Evolutionary conservation across 2,797 vertebrate genomes (phyloP).

Genomic region (Macroramphosus scolopax): DNA sequence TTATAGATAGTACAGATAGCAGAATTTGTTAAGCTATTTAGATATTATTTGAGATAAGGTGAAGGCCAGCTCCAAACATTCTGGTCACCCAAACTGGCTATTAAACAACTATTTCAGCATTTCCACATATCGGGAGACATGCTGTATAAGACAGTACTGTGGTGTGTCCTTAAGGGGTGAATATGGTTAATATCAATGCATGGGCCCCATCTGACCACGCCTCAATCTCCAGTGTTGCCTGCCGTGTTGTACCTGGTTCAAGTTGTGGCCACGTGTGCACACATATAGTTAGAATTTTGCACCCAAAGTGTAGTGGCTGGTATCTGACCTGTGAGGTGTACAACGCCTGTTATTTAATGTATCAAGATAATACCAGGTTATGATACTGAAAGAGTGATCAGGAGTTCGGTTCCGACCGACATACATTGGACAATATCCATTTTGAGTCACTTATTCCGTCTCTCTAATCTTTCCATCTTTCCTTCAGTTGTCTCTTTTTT

Average conservation of each 20-base stretch:
- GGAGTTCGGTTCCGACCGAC: not conserved
- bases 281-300: not conserved
- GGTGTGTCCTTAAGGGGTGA: too few relatives aligned
- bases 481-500: too few relatives aligned
- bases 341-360: too few relatives aligned
- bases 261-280: slow-evolving; percentile 2
- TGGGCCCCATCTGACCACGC: too few relatives aligned
- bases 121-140: not conserved
- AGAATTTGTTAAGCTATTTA: too few relatives aligned
- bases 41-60: too few relatives aligned
- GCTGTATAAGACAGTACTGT: not conserved
- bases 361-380: not conserved
- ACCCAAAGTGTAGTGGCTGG: not conserved
- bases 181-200: slow-evolving; percentile 1
- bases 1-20: too few relatives aligned
- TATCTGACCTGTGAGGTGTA: slow-evolving; percentile 8
- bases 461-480: too few relatives aligned
- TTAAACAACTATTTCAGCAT: not conserved
- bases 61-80: too few relatives aligned
- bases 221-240: too few relatives aligned
- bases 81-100: too few relatives aligned
- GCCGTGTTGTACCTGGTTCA: not conserved
- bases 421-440: not conserved
- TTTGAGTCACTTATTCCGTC: too few relatives aligned
- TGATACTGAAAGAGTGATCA: not conserved